Conservation (phyloP, 2,113 vertebrate species). For the Ramphastos sulfuratus region DNA sequence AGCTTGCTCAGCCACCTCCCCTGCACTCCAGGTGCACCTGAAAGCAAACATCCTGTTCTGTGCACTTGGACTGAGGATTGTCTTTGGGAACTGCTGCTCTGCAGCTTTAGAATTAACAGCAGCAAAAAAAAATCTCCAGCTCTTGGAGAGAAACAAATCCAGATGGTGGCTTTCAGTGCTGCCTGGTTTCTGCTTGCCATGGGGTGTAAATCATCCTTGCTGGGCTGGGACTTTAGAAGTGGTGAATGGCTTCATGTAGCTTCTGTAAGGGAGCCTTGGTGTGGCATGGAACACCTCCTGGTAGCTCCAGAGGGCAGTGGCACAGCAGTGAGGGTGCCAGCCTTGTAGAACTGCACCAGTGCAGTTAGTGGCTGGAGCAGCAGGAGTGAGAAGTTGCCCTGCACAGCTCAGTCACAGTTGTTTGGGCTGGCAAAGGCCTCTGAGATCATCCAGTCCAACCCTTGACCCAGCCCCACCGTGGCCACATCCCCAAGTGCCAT, state of each 20-base stretch:
- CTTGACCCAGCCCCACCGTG: too few relatives aligned
- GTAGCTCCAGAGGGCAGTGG: not conserved
- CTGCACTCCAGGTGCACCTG: not conserved
- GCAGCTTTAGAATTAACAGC: not conserved
- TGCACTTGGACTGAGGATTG: not conserved
- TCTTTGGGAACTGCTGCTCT: not conserved
- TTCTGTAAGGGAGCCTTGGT: not conserved
- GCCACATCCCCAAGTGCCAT: too few relatives aligned
- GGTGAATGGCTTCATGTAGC: not conserved
- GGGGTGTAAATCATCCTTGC: not conserved
- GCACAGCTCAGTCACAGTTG: too few relatives aligned
- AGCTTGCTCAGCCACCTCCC: not conserved
- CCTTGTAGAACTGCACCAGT: not conserved
- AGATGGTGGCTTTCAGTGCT: not conserved
- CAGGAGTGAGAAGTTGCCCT: not conserved
- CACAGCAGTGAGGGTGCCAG: not conserved
- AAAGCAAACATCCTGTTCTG: not conserved
- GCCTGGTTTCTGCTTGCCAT: not conserved
- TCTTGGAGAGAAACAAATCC: not conserved
- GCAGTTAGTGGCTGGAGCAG: not conserved
- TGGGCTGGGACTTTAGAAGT: not conserved
- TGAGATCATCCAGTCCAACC: too few relatives aligned
- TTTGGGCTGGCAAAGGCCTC: too few relatives aligned
- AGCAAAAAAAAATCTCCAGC: not conserved
- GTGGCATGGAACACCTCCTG: fast-evolving